These are phyloP conservation scores for Ips typographus DNA, from an alignment of 1,140 invertebrate species.

Conservation along the genomic window DNA sequence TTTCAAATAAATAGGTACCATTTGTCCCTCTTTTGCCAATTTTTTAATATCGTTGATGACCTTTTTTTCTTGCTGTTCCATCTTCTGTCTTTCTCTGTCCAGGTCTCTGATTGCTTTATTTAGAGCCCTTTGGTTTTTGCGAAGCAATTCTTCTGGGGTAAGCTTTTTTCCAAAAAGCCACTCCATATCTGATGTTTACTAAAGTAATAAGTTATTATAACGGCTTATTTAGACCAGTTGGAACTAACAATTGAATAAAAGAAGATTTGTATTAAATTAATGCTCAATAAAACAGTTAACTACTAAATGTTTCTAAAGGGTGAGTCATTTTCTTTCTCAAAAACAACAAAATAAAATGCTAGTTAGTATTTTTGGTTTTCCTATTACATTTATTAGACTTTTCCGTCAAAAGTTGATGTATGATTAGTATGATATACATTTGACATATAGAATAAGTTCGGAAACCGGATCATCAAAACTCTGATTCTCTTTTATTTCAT, in stretches of 20 bases:
- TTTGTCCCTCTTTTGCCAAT: constrained; percentile 98
- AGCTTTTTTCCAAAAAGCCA: constrained; percentile 96
- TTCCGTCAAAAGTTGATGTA: too few species aligned
- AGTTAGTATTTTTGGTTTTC: too few species aligned
- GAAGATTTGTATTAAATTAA: not conserved
- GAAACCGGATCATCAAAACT: too few species aligned
- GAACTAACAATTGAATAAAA: not conserved
- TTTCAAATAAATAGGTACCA: constrained; percentile 64
- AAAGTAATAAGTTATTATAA: not conserved
- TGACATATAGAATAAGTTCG: too few species aligned
- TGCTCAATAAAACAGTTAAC: not conserved
- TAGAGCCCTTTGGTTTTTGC: constrained; percentile 97
- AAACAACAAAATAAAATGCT: not conserved
- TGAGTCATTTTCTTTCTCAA: not conserved
- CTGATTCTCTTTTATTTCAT: too few species aligned
- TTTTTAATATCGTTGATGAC: constrained; percentile 98
- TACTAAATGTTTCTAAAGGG: not conserved
- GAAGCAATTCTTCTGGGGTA: constrained; percentile 96
- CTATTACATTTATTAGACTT: too few species aligned
- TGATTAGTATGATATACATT: too few species aligned
- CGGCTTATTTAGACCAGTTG: not conserved
- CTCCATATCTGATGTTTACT: constrained; percentile 67
- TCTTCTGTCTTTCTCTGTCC: constrained; percentile 89
- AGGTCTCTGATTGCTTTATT: constrained; percentile 98
- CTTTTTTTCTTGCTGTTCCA: constrained; percentile 99